Conservation (phyloP, 2,888 invertebrate genomes). For the Hypselothyrea guttata region DNA sequence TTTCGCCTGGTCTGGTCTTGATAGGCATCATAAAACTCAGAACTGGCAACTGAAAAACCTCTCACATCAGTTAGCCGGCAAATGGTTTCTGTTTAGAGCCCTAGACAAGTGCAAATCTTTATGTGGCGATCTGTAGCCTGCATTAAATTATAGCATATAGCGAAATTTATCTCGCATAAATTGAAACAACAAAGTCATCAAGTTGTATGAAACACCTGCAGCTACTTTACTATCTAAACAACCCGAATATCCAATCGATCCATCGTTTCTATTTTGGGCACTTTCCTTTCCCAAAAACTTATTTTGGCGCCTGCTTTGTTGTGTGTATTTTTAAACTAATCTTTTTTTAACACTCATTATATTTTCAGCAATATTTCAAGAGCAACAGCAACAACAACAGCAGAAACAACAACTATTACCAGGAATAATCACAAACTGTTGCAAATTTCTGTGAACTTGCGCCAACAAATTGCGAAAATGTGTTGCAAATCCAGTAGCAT, state of each 20-base stretch:
- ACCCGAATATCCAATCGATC: slow-evolving; percentile 8
- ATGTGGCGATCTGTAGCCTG: slow-evolving; percentile 48
- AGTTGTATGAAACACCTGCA: slow-evolving; percentile 68
- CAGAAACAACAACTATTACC: slow-evolving; percentile 16
- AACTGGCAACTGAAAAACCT: slow-evolving; percentile 26
- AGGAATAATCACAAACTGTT: slow-evolving; percentile 42
- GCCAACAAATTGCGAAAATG: slow-evolving; percentile 62
- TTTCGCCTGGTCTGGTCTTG: slow-evolving; percentile 33
- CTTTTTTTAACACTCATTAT: slow-evolving; percentile 56
- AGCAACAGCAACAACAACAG: slow-evolving; percentile 21
- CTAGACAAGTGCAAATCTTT: slow-evolving; percentile 64
- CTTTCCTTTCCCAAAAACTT: slow-evolving; percentile 13
- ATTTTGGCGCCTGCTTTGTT: slow-evolving; percentile 44
- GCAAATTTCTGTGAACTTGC: slow-evolving; percentile 64
- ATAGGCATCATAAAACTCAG: slow-evolving; percentile 60
- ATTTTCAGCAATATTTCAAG: slow-evolving; percentile 49
- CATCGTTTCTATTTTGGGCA: slow-evolving; percentile 28
- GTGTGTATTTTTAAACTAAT: slow-evolving; percentile 68
- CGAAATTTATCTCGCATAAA: slow-evolving; percentile 27
- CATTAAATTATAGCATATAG: slow-evolving; percentile 38
- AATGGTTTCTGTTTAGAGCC: slow-evolving; percentile 62
- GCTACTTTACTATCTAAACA: slow-evolving; percentile 52
- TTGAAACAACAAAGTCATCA: slow-evolving; percentile 36
- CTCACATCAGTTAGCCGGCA: slow-evolving; percentile 41
- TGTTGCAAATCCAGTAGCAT: slow-evolving; percentile 69